Evolutionary conservation across 2,797 vertebrate species (phyloP), one percentile per base, ranked within the genome.

Genomic region (Dermochelys coriacea): DNA sequence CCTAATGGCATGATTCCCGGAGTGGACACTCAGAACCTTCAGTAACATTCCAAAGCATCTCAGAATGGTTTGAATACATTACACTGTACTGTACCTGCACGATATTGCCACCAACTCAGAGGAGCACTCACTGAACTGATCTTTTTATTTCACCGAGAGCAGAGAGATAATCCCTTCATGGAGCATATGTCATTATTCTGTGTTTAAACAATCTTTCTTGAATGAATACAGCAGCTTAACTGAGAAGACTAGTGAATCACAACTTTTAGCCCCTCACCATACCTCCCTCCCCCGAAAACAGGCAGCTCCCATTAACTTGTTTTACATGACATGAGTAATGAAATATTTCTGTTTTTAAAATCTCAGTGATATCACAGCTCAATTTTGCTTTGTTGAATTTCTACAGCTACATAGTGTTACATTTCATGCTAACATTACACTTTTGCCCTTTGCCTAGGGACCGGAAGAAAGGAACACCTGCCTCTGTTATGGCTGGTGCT

Each of bases 321-420:
- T 12, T 23, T 64, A 19, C 0, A 0, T 10, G 34, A 19, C 0
- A 0, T 10, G 27, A 79, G 68, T 64, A 93, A 91, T 5, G 52
- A 91, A 95, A 93, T 41, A 85, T 47, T 71, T 77, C 27, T 49
- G 7, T 31, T 29, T 77, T 77, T 49, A 77, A 77, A 1, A 6
- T 71, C n/a, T 71, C 37, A 71, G 21, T 41, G 68, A 86, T 45
- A 47, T 0, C 34, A 84, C 80, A 89, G 61, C 88, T 89, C 83
- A 81, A 2, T 87, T 87, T 91, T 94, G 91, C 82, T 89, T 91
- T 90, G 71, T 49, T 71, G 4, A 92, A 84, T 79, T 45, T 83
- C 75, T 84, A 64, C 86, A 91, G 88, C n/a, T 37, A 86, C 64
- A 54, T 80, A 51, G 14, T 34, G 49, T 11, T 91, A 64, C 41